Conservation (phyloP, 2,888 invertebrate species). For the Melanophora roralis region DNA sequence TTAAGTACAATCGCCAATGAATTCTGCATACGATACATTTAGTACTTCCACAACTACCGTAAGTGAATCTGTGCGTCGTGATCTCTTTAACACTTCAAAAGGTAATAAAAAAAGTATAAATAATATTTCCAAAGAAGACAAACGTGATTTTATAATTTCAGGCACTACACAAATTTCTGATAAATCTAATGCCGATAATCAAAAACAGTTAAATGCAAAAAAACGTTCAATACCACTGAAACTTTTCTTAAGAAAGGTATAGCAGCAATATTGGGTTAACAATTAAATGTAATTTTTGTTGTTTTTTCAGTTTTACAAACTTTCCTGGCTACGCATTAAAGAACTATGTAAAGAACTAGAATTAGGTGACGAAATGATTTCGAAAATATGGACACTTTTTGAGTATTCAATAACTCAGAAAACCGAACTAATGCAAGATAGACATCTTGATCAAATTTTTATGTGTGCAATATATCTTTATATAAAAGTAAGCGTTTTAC, state of each 20-base stretch:
- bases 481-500: conserved; percentile 72
- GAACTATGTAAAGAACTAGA: conserved; percentile 90
- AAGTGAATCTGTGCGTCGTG: conserved; percentile 68
- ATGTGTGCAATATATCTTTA: conserved; percentile 99
- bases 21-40: conserved; percentile 82
- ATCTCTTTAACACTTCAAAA: conserved; percentile 79
- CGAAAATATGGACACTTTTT: conserved; percentile 97
- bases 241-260: conserved; percentile 92
- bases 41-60: conserved; percentile 66
- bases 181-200: conserved; percentile 39
- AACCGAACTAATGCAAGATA: conserved; percentile 90
- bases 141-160: conserved; percentile 26
- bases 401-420: conserved; percentile 92
- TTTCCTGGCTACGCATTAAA: conserved; percentile 93
- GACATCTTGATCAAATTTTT: conserved; percentile 97
- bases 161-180: conserved; percentile 55
- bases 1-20: conserved; percentile 79
- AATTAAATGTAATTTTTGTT: not conserved
- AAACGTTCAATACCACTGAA: conserved; percentile 67
- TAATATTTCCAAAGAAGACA: not conserved
- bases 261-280: not conserved
- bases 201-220: conserved; percentile 70
- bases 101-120: conserved; percentile 51
- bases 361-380: conserved; percentile 84
- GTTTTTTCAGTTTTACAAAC: conserved; percentile 86